phyloP scores from a whole-genome alignment of 2,797 vertebrate species.

The Diceros bicornis region DNA sequence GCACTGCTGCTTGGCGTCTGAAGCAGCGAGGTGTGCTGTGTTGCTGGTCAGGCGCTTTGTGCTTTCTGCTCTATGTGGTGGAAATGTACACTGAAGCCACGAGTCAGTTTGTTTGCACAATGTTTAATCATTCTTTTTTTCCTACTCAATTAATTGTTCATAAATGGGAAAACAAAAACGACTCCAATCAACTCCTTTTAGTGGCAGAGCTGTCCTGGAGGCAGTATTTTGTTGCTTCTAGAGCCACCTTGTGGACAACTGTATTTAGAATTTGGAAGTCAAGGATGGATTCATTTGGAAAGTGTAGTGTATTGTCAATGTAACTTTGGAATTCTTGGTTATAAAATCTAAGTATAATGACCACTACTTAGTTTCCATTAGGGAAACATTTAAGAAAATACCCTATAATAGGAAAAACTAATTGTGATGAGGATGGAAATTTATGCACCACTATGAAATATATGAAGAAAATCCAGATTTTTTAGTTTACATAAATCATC shows the following conservation, averaged over 20 bases:
- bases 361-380: neutral
- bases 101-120: conserved; percentile 70
- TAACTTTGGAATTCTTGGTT: neutral
- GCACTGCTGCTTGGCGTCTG: neutral
- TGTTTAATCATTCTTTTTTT: conserved; percentile 76
- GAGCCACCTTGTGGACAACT: conserved; percentile 71
- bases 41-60: neutral
- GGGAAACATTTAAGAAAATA: neutral
- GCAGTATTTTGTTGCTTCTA: conserved; percentile 54
- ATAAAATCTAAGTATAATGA: neutral
- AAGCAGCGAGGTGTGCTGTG: neutral
- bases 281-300: neutral
- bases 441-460: neutral
- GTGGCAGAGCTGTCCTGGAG: conserved; percentile 20
- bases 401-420: neutral
- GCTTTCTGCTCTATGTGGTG: conserved; percentile 66
- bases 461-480: neutral
- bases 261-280: conserved; percentile 35
- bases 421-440: conserved; percentile 2
- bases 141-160: conserved; percentile 75
- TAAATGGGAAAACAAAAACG: conserved; percentile 72
- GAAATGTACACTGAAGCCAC: conserved; percentile 71
- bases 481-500: neutral
- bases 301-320: neutral
- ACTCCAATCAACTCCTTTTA: conserved; percentile 66